Evolutionary conservation across 2,888 invertebrate species (phyloP).

Genomic region (Ectobius pallidus): DNA sequence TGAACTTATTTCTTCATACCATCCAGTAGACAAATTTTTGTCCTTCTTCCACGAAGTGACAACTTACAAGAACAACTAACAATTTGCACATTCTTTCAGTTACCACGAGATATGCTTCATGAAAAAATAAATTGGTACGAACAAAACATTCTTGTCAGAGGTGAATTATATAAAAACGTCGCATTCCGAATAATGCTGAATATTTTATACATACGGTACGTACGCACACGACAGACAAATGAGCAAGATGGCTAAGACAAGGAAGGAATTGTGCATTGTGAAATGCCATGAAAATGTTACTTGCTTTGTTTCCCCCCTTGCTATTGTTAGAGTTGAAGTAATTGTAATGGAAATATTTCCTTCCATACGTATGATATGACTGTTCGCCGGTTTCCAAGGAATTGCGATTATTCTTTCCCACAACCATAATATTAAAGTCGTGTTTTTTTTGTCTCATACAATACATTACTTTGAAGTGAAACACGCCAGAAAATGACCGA

Average conservation of each 20-base stretch:
- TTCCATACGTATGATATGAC: too few species aligned
- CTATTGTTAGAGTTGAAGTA: not conserved
- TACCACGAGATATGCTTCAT: not conserved
- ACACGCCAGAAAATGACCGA: too few species aligned
- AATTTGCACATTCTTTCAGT: not conserved
- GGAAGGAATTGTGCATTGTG: not conserved
- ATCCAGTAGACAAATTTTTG: not conserved
- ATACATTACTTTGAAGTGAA: too few species aligned
- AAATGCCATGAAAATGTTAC: not conserved
- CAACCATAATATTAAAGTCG: too few species aligned
- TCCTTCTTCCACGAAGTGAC: not conserved
- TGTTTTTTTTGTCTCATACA: too few species aligned
- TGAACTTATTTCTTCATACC: too few species aligned
- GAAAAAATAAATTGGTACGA: not conserved
- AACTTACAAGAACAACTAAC: not conserved
- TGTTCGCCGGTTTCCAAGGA: too few species aligned
- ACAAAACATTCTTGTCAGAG: not conserved
- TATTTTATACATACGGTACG: constrained; percentile 1
- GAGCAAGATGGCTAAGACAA: not conserved
- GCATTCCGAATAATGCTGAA: constrained; percentile 12
- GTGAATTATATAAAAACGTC: not conserved
- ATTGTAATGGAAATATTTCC: too few species aligned
- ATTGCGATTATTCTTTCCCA: too few species aligned
- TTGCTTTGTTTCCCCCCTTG: not conserved
- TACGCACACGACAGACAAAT: not conserved